Base-by-base conservation (phyloP, 2,797 vertebrate genomes). In the Centroberyx gerrardi region DNA sequence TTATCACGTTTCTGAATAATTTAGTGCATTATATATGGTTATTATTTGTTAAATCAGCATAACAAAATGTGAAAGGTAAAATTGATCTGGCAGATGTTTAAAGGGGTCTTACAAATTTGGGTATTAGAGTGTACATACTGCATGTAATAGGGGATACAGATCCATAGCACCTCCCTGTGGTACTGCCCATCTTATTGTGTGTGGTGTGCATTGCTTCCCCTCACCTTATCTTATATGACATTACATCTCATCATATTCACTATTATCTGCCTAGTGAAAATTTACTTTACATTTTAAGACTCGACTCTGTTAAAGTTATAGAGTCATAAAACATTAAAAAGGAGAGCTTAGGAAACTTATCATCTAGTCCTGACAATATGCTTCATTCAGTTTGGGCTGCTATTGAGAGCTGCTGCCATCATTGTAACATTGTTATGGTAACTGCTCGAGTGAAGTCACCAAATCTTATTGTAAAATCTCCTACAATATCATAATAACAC, bases 131-230 rank as follows among this genome's bases (percentile, higher is more conserved):
- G 52, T 74, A 74, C 62, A 81, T 73, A 82, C 77, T 63, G 76
- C 70, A 53, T 84, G 78, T 88, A 81, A 83, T 83, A 72, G 85
- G 51, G 90, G 89, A 87, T 84, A 90, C 86, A 92, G 92, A 90
- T 92, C 90, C 92, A 93, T 93, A 94, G 92, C 92, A 93, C 92
- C 92, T 94, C 93, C 92, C 92, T 91, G 91, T 92, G 92, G 93
- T 90, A 74, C 90, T 91, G 90, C 89, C 91, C 87, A 87, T 87
- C 90, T 88, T 78, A 89, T 86, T 90, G 84, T 90, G 76, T 61
- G 75, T 74, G 72, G 66, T 90, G 76, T 90, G 83, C 88, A 84
- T 82, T 74, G 80, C 44, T 76, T 89, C 82, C 80, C 70, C 81
- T 89, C 84, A 83, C 84, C 74, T 82, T 87, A 90, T 90, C 84